Conservation (phyloP, 1,140 invertebrate genomes). For the Rhagoletis zephyria region DNA sequence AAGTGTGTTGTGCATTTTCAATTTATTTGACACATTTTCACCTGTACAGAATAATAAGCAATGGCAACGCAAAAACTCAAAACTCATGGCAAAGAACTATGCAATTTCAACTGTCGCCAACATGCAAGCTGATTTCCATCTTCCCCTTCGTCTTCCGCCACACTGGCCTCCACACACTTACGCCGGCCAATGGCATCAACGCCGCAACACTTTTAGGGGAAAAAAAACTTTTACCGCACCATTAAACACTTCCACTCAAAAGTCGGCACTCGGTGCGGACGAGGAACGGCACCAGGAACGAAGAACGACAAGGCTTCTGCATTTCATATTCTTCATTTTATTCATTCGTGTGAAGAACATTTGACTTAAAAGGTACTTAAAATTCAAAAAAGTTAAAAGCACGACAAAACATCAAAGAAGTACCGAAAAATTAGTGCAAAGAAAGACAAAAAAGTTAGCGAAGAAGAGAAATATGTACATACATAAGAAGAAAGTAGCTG, state of each 20-base stretch:
- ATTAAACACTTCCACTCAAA: constrained; percentile 34
- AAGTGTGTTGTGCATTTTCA: not conserved
- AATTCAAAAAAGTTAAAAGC: constrained; percentile 18
- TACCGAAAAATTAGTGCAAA: constrained; percentile 1
- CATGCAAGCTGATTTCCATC: not conserved
- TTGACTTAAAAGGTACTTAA: constrained; percentile 35
- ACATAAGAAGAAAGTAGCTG: not conserved
- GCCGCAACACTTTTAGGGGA: constrained; percentile 18
- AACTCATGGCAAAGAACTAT: not conserved
- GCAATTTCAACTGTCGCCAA: not conserved
- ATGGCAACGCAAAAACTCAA: not conserved
- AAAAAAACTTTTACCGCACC: constrained; percentile 28
- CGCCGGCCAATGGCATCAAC: not conserved
- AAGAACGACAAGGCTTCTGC: not conserved
- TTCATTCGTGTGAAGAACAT: not conserved
- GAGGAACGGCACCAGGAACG: not conserved
- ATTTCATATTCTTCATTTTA: not conserved
- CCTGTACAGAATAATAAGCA: not conserved
- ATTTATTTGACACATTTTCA: constrained; percentile 1
- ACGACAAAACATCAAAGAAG: constrained; percentile 30
- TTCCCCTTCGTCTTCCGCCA: not conserved
- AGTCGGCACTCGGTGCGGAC: not conserved
- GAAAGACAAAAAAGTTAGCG: not conserved
- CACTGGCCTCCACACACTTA: not conserved
- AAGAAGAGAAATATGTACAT: not conserved